phyloP scores from a whole-genome alignment of 1,140 invertebrate genomes.

The Nasonia longicornis region DNA sequence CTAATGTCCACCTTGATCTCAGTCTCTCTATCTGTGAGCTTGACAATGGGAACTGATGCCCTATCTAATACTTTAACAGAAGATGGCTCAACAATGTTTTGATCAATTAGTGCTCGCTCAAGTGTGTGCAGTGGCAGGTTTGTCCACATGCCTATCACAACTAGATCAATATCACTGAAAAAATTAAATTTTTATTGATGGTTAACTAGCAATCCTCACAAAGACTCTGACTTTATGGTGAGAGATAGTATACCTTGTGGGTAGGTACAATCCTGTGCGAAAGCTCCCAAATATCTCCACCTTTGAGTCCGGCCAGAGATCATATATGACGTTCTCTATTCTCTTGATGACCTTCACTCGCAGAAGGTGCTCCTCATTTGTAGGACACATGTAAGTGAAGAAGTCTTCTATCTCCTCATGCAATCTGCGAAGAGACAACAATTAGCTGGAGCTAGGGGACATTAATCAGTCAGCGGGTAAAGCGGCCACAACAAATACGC shows the following conservation, averaged over 20 bases:
- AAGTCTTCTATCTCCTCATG: constrained; percentile 98
- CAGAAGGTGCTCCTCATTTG: constrained; percentile 88
- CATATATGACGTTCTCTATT: constrained; percentile 87
- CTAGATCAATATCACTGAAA: constrained; percentile 96
- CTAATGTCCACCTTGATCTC: constrained; percentile 97
- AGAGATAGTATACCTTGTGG: constrained; percentile 77
- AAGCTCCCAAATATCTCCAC: constrained; percentile 97
- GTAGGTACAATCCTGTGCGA: constrained; percentile 93
- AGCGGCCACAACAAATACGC: too few species aligned
- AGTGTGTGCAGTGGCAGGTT: constrained; percentile 90
- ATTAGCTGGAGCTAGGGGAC: not conserved
- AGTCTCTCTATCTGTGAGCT: constrained; percentile 94
- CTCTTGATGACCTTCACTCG: constrained; percentile 87
- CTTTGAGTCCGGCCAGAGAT: constrained; percentile 90
- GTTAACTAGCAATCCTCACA: not conserved
- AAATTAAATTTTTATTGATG: constrained; percentile 35
- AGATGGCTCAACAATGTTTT: constrained; percentile 87
- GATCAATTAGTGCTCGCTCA: constrained; percentile 88
- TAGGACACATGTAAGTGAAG: constrained; percentile 93
- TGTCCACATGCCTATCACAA: constrained; percentile 95
- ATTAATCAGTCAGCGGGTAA: too few species aligned
- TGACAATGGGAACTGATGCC: constrained; percentile 97
- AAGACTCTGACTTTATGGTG: not conserved
- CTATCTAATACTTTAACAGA: constrained; percentile 96
- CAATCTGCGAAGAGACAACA: constrained; percentile 73